Evolutionary conservation across 2,797 vertebrate genomes (phyloP), one percentile per base, ranked within the genome.

Genomic region (Cacajao melanocephalus): DNA sequence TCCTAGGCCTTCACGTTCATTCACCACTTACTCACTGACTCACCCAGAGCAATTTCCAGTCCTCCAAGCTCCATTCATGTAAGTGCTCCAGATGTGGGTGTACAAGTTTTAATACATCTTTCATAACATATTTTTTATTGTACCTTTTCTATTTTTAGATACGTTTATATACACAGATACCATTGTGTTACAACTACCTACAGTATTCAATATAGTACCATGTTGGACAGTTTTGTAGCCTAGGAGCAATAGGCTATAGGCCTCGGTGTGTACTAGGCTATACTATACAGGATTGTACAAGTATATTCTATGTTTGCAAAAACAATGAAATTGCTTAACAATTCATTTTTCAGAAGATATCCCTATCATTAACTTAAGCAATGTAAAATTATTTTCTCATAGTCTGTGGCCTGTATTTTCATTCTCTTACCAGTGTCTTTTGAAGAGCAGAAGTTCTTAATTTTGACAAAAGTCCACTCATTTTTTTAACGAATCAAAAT

Each of bases 391-490:
- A 79, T 85, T 73, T 79, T 93, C 41, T 78, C 39, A 33, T 50
- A 70, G n/a, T 70, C 39, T 48, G n/a, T 67, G 41, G 41, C 22
- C 75, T 83, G 5, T 73, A 67, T 57, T 93, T 90, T 86, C n/a
- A 78, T 41, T 92, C 52, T 89, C 20, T 86, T 81, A 78, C 7
- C 36, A 84, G 12, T 82, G 12, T n/a, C 17, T 94, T 93, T 81
- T 94, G 36, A 80, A 90, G n/a, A 48, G 17, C 20, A 93, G 61
- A 93, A 90, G 26, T 88, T 87, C 41, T 55, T 46, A 95, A 84
- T 88, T 88, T 64, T 91, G 44, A 75, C 15, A 64, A 81, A 86
- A 88, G 50, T 73, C 55, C 5, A 67, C 11, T 93, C 48, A 79
- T 61, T 84, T 75, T 67, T 24, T 12, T 30, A 39, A 36, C 39